A percentile compares a stretch with the other conserved stretches of the same genome.
Evolutionary conservation across 2,797 vertebrate genomes (phyloP).

Genomic region (Rhabdomys pumilio): DNA sequence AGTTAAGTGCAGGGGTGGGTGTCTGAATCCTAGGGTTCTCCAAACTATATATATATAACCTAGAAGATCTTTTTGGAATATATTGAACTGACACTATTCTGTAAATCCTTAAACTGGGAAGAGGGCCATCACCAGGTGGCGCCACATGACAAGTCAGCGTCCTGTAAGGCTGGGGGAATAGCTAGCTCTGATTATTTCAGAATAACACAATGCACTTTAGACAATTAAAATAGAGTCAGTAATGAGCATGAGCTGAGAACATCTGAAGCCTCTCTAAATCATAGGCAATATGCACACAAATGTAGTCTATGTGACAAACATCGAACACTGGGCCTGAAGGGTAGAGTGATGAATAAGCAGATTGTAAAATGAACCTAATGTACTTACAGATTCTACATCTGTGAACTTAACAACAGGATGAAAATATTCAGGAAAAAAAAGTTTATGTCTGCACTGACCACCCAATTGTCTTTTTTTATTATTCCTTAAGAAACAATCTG

Average conservation of each 20-base stretch:
- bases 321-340: background rate
- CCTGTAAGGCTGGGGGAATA: background rate
- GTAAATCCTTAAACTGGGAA: background rate
- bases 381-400: background rate
- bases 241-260: background rate
- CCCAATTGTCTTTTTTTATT: background rate
- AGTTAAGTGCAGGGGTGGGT: background rate
- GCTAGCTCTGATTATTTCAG: background rate
- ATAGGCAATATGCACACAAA: background rate
- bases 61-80: constrained; percentile 9
- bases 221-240: background rate
- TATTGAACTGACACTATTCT: background rate
- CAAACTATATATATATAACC: background rate
- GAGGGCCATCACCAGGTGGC: background rate
- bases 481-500: background rate
- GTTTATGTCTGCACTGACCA: background rate
- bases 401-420: background rate
- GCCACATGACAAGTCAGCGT: background rate
- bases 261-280: background rate
- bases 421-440: background rate
- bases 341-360: background rate
- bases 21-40: background rate
- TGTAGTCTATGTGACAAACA: background rate
- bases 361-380: background rate
- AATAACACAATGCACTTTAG: background rate